Evolutionary conservation across 2,888 invertebrate species (phyloP).

Genomic region (Limnephilus rhombicus): DNA sequence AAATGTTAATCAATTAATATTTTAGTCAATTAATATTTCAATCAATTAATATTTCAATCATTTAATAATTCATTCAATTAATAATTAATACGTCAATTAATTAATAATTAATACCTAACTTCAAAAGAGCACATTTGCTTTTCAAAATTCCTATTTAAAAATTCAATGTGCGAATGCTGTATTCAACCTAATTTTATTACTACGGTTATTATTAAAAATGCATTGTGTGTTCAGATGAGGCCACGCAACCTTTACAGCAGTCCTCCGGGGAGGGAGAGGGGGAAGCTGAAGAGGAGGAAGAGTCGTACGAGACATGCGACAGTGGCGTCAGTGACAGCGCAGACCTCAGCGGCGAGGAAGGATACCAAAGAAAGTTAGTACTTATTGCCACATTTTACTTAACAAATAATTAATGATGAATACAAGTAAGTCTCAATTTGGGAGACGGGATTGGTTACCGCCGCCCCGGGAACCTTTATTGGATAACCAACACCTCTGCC

Average conservation of each 20-base stretch:
- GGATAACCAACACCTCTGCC: too few species aligned
- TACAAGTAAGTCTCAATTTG: background rate
- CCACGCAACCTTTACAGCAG: constrained; percentile 63
- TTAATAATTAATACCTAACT: background rate
- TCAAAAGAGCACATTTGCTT: background rate
- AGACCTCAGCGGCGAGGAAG: constrained; percentile 61
- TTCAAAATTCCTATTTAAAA: background rate
- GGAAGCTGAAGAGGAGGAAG: constrained; percentile 83
- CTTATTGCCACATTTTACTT: background rate
- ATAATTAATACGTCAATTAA: background rate
- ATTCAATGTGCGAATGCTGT: too few species aligned
- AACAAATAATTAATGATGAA: background rate
- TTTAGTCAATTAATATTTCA: background rate
- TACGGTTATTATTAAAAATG: background rate
- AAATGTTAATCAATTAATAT: background rate
- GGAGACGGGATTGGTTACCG: too few species aligned
- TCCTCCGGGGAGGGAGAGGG: constrained; percentile 77
- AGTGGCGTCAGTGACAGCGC: constrained; percentile 70
- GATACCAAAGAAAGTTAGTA: constrained; percentile 56
- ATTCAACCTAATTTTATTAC: background rate
- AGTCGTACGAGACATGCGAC: constrained; percentile 96
- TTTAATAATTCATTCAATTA: background rate
- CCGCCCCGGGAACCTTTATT: too few species aligned
- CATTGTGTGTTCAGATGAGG: constrained; percentile 57
- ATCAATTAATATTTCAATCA: background rate